phyloP scores from a whole-genome alignment of 2,113 vertebrate genomes.

The Sander vitreus region DNA sequence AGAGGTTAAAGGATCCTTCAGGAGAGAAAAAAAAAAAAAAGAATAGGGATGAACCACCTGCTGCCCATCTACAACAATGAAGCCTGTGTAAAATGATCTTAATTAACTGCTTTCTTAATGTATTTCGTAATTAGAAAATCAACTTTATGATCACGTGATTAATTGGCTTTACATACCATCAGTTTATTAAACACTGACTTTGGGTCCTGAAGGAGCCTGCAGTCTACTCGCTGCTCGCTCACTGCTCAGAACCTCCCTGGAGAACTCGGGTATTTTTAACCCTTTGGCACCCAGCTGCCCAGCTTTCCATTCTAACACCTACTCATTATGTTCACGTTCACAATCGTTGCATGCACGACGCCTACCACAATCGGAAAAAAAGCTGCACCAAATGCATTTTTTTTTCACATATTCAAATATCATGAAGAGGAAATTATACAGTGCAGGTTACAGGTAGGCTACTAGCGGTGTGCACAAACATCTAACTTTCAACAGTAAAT shows the following conservation, averaged over 20 bases:
- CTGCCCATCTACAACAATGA: conserved; percentile 36
- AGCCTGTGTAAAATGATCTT: neutral
- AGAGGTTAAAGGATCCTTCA: conserved; percentile 74
- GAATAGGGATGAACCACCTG: conserved; percentile 53
- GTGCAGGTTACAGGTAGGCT: neutral
- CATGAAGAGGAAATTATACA: neutral
- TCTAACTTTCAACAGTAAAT: too few relatives aligned
- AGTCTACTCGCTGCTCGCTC: conserved; percentile 57
- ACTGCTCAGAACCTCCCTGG: conserved; percentile 43
- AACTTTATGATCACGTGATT: neutral
- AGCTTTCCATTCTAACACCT: conserved; percentile 70
- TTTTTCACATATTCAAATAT: neutral
- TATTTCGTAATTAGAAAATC: neutral
- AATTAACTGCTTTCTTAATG: neutral
- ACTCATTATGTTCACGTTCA: conserved; percentile 58
- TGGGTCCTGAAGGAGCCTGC: neutral
- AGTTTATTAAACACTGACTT: neutral
- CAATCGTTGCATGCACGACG: conserved; percentile 29
- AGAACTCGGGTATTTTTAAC: conserved; percentile 61
- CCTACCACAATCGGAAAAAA: neutral
- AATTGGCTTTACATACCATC: neutral
- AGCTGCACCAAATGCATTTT: conserved; percentile 1
- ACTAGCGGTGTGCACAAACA: neutral
- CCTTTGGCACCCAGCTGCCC: conserved; percentile 59
- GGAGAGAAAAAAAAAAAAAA: conserved; percentile 36